Conservation (phyloP, 2,888 invertebrate species). For the Eupithecia subumbrata region DNA sequence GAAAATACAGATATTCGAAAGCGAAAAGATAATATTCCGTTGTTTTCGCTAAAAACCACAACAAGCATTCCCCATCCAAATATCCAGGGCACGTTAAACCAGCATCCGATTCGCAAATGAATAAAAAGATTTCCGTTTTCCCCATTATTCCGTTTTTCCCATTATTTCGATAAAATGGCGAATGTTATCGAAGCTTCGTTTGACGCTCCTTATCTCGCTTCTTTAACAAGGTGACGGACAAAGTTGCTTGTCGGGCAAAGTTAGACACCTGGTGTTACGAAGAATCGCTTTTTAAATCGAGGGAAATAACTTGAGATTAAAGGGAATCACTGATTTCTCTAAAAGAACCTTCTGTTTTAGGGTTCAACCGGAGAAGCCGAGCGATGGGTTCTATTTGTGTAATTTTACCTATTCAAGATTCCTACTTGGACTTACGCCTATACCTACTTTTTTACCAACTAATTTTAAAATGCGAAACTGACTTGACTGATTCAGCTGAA, state of each 20-base stretch:
- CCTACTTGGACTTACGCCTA: too few species aligned
- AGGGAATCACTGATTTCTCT: slow-evolving; percentile 4
- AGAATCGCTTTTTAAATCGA: slow-evolving; percentile 17
- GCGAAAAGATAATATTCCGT: not conserved
- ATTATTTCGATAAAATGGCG: slow-evolving; percentile 5
- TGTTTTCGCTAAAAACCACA: not conserved
- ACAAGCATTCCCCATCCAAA: not conserved
- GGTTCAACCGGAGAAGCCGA: not conserved
- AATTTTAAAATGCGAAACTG: too few species aligned
- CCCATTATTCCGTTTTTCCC: slow-evolving; percentile 7
- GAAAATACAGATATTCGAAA: not conserved
- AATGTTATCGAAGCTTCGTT: slow-evolving; percentile 32
- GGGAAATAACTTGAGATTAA: not conserved
- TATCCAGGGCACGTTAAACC: slow-evolving; percentile 10
- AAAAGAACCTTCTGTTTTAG: not conserved
- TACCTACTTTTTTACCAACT: too few species aligned
- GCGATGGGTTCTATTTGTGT: not conserved
- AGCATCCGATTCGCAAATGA: slow-evolving; percentile 21
- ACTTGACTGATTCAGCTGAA: too few species aligned
- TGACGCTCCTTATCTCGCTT: slow-evolving; percentile 43
- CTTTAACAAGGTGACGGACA: slow-evolving; percentile 53
- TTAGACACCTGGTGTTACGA: slow-evolving; percentile 7
- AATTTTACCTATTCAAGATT: too few species aligned
- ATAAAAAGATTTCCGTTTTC: slow-evolving; percentile 17
- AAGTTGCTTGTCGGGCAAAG: slow-evolving; percentile 10